These are phyloP conservation scores for Oostethus manadensis DNA, from an alignment of 2,113 vertebrate species.

Conservation along the genomic window DNA sequence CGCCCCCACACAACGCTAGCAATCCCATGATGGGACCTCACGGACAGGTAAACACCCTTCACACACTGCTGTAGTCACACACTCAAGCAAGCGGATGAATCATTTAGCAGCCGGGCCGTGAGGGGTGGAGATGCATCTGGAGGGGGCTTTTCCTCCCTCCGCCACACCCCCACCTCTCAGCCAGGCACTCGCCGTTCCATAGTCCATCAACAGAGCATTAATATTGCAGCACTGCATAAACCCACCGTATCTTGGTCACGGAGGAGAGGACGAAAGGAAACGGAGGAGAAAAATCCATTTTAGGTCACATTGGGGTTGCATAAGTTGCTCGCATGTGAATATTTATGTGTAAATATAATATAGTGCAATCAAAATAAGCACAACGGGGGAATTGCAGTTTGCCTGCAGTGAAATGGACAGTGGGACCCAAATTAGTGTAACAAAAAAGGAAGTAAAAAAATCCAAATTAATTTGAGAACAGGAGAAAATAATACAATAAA, in stretches of 20 bases:
- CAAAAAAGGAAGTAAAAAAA: too few relatives aligned
- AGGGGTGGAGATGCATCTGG: conserved; percentile 65
- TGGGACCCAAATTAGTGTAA: background rate
- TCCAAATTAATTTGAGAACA: too few relatives aligned
- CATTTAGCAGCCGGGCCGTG: conserved; percentile 68
- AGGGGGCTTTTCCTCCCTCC: conserved; percentile 40
- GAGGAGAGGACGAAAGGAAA: conserved; percentile 12
- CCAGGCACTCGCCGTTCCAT: conserved; percentile 61
- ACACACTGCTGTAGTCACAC: conserved; percentile 40
- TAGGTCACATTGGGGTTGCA: conserved; percentile 40
- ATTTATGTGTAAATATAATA: background rate
- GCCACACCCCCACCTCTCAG: conserved; percentile 30
- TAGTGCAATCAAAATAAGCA: background rate
- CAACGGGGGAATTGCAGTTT: background rate
- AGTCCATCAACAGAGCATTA: conserved; percentile 74
- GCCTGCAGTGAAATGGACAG: background rate
- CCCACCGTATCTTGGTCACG: conserved; percentile 36
- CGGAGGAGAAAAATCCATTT: conserved; percentile 14
- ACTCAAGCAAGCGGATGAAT: conserved; percentile 56
- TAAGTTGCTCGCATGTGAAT: conserved; percentile 24
- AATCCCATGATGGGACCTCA: conserved; percentile 82
- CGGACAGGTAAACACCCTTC: conserved; percentile 79
- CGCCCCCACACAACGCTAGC: conserved; percentile 78
- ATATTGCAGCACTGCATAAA: conserved; percentile 65
- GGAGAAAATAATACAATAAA: too few relatives aligned